These are phyloP conservation scores for Okamejei kenojei DNA, from an alignment of 2,797 vertebrate species.

Conservation along the genomic window DNA sequence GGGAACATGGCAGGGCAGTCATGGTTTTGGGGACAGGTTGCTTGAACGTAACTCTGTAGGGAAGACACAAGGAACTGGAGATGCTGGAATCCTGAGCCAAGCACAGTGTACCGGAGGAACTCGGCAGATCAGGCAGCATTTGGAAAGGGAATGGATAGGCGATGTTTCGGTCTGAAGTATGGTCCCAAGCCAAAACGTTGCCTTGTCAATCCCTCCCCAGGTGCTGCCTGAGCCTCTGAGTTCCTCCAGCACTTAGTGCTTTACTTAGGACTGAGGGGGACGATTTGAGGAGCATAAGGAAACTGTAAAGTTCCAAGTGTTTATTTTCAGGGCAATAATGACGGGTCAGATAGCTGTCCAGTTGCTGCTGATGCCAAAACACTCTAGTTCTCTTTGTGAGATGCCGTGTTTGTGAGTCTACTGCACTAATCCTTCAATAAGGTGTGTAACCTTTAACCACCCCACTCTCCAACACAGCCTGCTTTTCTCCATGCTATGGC, in stretches of 20 bases:
- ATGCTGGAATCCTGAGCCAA: no score
- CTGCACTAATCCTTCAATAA: neutral
- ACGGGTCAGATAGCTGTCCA: neutral
- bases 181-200: no score
- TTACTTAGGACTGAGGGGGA: neutral
- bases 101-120: no score
- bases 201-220: no score
- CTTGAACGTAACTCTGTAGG: neutral
- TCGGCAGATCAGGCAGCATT: no score
- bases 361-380: neutral
- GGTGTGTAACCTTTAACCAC: neutral
- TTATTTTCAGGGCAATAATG: neutral
- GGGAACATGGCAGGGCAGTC: neutral
- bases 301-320: neutral
- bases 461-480: no score
- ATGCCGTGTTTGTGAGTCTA: neutral
- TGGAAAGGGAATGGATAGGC: no score
- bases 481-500: no score
- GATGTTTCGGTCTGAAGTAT: no score
- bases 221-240: no score
- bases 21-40: neutral
- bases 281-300: neutral
- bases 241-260: no score
- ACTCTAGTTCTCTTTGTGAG: neutral
- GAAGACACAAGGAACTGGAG: neutral